A percentile compares a stretch with the other conserved stretches of the same genome.
Conservation (phyloP, 1,140 invertebrate genomes). For the Onthophagus taurus region DNA sequence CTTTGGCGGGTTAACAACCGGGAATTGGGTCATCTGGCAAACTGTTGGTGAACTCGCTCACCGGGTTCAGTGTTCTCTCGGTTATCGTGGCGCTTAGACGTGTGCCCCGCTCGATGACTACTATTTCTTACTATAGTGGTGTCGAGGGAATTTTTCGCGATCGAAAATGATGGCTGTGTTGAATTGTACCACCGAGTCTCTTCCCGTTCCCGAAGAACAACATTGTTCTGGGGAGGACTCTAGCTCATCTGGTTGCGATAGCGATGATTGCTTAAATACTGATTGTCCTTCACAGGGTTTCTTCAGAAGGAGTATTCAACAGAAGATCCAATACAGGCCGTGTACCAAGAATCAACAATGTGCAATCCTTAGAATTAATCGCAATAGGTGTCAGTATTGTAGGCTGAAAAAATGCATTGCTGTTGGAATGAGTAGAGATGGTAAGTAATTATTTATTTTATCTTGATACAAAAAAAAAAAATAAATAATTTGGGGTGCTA, state of each 20-base stretch:
- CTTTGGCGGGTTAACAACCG: conserved; percentile 48
- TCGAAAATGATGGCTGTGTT: conserved; percentile 35
- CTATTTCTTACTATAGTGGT: too few relatives aligned
- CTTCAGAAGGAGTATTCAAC: conserved; percentile 86
- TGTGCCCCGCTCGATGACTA: conserved; percentile 7
- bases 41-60: conserved; percentile 42
- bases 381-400: conserved; percentile 96
- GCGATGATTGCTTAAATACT: conserved; percentile 41
- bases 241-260: conserved; percentile 47
- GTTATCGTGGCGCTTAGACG: conserved; percentile 30
- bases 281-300: conserved; percentile 67
- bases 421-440: conserved; percentile 97
- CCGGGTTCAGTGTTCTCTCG: conserved; percentile 37
- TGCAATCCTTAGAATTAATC: conserved; percentile 90
- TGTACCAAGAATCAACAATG: conserved; percentile 98
- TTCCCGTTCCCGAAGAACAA: conserved; percentile 17
- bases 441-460: conserved; percentile 47
- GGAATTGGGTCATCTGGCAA: conserved; percentile 55
- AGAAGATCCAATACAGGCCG: conserved; percentile 95
- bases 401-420: conserved; percentile 96
- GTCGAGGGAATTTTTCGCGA: too few relatives aligned
- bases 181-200: conserved; percentile 29
- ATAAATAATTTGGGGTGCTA: background rate
- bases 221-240: conserved; percentile 17
- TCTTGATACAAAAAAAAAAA: background rate